Evolutionary conservation across 2,797 vertebrate species (phyloP).

Genomic region (Uromys caudimaculatus): DNA sequence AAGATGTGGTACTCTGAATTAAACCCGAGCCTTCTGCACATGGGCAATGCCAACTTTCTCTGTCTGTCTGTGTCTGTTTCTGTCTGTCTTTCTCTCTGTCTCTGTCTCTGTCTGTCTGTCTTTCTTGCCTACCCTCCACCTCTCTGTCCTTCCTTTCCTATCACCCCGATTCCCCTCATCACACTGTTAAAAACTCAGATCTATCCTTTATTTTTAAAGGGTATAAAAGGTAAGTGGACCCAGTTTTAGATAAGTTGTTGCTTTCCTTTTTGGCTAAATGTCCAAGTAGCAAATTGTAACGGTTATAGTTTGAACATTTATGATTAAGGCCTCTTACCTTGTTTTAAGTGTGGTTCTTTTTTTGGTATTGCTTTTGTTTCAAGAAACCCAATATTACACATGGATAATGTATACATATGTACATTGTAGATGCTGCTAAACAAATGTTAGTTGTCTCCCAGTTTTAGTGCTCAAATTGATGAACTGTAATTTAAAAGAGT

Average conservation of each 20-base stretch:
- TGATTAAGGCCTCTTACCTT: neutral
- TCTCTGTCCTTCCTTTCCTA: neutral
- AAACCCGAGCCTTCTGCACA: neutral
- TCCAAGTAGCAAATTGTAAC: slow-evolving; percentile 30
- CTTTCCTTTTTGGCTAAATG: slow-evolving; percentile 44
- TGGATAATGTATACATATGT: neutral
- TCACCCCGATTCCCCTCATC: neutral
- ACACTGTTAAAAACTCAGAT: slow-evolving; percentile 27
- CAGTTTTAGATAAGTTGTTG: neutral
- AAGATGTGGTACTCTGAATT: neutral
- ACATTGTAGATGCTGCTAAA: neutral
- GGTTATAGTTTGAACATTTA: neutral
- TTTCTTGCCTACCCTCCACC: too few species aligned
- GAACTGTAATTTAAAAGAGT: neutral
- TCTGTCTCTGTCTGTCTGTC: neutral
- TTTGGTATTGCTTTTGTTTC: slow-evolving; percentile 50
- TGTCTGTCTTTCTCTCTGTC: too few species aligned
- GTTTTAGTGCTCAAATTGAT: slow-evolving; percentile 26
- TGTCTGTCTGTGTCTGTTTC: too few species aligned
- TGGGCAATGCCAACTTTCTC: neutral
- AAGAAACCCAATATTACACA: neutral
- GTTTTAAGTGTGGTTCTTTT: neutral
- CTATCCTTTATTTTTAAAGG: slow-evolving; percentile 26
- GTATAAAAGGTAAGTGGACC: slow-evolving; percentile 26
- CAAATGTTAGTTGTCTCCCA: neutral